A percentile compares a stretch with the other conserved stretches of the same genome.
phyloP scores from a whole-genome alignment of 2,797 vertebrate genomes.

The Eulemur mongoz region DNA sequence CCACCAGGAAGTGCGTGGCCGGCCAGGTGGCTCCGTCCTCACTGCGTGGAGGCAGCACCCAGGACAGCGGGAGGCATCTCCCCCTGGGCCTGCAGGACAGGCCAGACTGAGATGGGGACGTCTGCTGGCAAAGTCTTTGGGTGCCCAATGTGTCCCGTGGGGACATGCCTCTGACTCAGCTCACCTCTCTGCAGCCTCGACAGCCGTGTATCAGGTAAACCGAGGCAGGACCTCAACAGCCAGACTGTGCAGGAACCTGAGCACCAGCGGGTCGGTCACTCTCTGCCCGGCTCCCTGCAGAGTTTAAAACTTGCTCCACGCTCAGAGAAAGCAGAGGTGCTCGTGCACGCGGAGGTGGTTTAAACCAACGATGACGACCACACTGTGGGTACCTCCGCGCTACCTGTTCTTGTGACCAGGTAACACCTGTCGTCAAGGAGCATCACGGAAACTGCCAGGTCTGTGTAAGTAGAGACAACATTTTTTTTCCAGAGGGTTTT shows the following conservation, averaged over 20 bases:
- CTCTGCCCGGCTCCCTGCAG: not conserved
- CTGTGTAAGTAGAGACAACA: rapidly evolving
- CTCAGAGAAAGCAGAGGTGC: not conserved
- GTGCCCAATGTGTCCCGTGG: rapidly evolving
- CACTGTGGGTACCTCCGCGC: rapidly evolving
- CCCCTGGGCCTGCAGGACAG: not conserved
- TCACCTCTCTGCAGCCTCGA: not conserved
- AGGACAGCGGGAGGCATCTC: not conserved
- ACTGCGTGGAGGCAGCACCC: not conserved
- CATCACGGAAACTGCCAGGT: not conserved
- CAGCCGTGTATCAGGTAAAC: not conserved
- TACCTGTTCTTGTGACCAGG: not conserved
- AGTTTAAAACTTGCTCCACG: not conserved
- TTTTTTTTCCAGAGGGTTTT: not conserved
- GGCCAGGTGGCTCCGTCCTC: not conserved
- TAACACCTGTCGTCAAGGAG: rapidly evolving
- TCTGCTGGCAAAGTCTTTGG: too few relatives aligned
- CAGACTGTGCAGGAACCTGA: rapidly evolving
- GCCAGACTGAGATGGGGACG: not conserved
- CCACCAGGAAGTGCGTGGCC: not conserved
- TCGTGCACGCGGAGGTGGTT: rapidly evolving
- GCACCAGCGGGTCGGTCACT: rapidly evolving
- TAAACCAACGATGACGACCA: too few relatives aligned
- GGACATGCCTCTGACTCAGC: not conserved
- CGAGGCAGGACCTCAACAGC: rapidly evolving